A percentile compares a stretch with the other conserved stretches of the same genome.
phyloP scores from a whole-genome alignment of 2,113 vertebrate species.

The Hippotragus niger region DNA sequence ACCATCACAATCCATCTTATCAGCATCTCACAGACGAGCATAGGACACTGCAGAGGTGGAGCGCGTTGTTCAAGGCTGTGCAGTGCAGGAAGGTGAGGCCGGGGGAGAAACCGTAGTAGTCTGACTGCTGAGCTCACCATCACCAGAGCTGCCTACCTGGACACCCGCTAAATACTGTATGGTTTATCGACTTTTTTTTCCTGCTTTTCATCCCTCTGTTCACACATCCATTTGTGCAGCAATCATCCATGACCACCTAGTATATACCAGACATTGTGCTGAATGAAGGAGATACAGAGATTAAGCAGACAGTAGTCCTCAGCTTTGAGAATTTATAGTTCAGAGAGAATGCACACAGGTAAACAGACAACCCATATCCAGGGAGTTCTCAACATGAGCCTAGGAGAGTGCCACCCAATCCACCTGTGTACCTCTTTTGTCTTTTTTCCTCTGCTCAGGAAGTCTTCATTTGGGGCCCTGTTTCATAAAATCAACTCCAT shows the following conservation, averaged over 20 bases:
- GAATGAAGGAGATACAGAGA: background rate
- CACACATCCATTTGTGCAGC: background rate
- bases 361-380: background rate
- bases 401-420: background rate
- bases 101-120: fast-evolving
- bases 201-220: background rate
- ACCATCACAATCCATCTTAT: background rate
- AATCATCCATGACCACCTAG: background rate
- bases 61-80: background rate
- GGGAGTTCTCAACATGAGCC: background rate
- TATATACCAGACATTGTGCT: background rate
- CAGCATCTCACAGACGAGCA: background rate
- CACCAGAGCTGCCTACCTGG: too few species aligned
- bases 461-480: background rate
- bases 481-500: background rate
- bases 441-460: background rate
- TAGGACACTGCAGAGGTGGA: background rate
- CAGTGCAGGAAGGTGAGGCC: background rate
- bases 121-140: background rate
- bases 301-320: background rate
- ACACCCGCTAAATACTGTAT: background rate
- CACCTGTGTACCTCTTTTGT: background rate
- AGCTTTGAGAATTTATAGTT: background rate
- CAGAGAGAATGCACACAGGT: background rate
- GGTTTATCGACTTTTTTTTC: background rate